These are phyloP conservation scores for Drosophila bunnanda DNA, from an alignment of 2,888 invertebrate genomes.

Conservation along the genomic window DNA sequence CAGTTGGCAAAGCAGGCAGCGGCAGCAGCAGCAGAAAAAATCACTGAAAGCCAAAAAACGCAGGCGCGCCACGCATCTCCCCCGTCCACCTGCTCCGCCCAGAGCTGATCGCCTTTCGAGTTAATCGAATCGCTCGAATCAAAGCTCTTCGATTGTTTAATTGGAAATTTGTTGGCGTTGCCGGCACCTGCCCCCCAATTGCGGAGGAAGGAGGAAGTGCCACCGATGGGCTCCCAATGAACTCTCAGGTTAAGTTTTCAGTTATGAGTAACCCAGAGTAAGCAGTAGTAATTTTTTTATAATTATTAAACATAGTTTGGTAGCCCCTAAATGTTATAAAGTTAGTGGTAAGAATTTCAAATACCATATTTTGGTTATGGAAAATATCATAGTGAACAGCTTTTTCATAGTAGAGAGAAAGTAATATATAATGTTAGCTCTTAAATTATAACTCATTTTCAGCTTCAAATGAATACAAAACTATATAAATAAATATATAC, in stretches of 20 bases:
- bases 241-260: neutral
- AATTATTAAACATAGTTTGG: neutral
- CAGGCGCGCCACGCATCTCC: slow-evolving; percentile 57
- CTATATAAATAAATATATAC: no score
- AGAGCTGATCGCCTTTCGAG: slow-evolving; percentile 56
- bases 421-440: neutral
- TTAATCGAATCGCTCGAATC: slow-evolving; percentile 56
- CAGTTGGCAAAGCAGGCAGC: slow-evolving; percentile 70
- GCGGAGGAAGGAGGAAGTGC: slow-evolving; percentile 45
- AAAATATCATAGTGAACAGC: neutral
- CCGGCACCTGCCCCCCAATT: slow-evolving; percentile 21
- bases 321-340: neutral
- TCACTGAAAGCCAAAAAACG: slow-evolving; percentile 35
- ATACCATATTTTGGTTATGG: neutral
- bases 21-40: neutral
- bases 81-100: slow-evolving; percentile 47
- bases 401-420: neutral
- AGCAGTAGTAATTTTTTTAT: neutral
- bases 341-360: neutral
- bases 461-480: no score
- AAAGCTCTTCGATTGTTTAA: slow-evolving; percentile 61
- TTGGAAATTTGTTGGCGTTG: slow-evolving; percentile 55
- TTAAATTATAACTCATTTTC: no score
- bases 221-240: slow-evolving; percentile 25
- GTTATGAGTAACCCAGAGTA: neutral